Percentiles rank a stretch among this genome's conserved stretches.
These are phyloP conservation scores for Perca flavescens DNA, from an alignment of 2,113 vertebrate species.

Conservation along the genomic window DNA sequence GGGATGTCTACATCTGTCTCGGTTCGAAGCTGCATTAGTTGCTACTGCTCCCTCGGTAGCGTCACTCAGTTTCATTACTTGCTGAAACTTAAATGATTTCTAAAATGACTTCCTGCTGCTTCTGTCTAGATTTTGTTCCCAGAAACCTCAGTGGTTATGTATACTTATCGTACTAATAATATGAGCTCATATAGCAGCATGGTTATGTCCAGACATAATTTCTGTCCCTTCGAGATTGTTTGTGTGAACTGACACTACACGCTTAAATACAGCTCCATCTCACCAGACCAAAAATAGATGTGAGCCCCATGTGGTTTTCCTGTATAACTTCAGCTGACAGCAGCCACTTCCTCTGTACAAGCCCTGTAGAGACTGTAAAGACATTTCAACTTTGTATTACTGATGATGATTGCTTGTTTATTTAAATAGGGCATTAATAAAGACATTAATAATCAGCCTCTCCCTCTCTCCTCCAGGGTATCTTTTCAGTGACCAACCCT, in stretches of 20 bases:
- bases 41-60: not conserved
- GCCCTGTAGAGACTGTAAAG: not conserved
- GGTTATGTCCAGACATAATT: not conserved
- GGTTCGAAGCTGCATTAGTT: slow-evolving; percentile 5
- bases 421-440: not conserved
- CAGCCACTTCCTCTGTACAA: slow-evolving; percentile 38
- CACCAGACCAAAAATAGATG: slow-evolving; percentile 47
- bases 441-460: not conserved
- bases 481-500: slow-evolving; percentile 95
- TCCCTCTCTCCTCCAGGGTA: slow-evolving; percentile 83
- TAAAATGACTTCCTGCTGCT: slow-evolving; percentile 1
- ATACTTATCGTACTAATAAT: not conserved
- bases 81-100: not conserved
- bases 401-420: not conserved
- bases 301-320: slow-evolving; percentile 64
- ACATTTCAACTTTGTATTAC: not conserved
- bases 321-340: slow-evolving; percentile 34
- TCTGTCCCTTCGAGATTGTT: slow-evolving; percentile 13
- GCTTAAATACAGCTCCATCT: slow-evolving; percentile 6
- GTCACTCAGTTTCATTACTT: not conserved
- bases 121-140: not conserved
- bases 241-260: slow-evolving; percentile 16
- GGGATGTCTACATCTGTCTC: not conserved
- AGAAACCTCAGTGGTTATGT: not conserved
- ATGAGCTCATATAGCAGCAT: not conserved